Evolutionary conservation across 2,113 vertebrate genomes (phyloP).

Genomic region (Podiceps cristatus): DNA sequence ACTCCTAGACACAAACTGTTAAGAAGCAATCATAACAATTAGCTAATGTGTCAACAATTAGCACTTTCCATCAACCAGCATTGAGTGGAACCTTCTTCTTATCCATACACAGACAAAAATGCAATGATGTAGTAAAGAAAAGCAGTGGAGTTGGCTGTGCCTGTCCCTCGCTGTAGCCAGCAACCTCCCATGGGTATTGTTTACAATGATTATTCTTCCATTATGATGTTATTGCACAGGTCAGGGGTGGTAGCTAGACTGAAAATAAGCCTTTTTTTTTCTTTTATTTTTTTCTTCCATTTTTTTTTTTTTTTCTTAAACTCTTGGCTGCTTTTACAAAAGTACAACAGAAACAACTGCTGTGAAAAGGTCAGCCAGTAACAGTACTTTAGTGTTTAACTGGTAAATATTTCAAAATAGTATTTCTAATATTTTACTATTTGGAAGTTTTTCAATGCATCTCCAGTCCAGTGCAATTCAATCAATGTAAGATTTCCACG

Average conservation of each 20-base stretch:
- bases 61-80: constrained; percentile 80
- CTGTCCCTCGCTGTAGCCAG: constrained; percentile 70
- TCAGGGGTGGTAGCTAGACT: constrained; percentile 71
- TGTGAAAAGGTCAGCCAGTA: constrained; percentile 75
- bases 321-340: constrained; percentile 76
- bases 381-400: constrained; percentile 79
- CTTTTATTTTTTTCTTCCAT: too few species aligned
- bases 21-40: constrained; percentile 89
- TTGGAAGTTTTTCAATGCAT: constrained; percentile 79
- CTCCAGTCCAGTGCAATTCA: constrained; percentile 71
- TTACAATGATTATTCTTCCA: constrained; percentile 85
- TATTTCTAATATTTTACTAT: constrained; percentile 82
- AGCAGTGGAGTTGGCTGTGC: constrained; percentile 77
- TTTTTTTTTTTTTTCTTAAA: background rate
- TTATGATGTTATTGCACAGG: constrained; percentile 84
- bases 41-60: constrained; percentile 88
- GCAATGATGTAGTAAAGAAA: constrained; percentile 86
- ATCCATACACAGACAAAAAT: constrained; percentile 84
- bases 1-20: constrained; percentile 79
- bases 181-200: constrained; percentile 78
- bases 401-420: constrained; percentile 80
- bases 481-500: constrained; percentile 77
- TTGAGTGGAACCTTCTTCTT: constrained; percentile 83
- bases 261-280: constrained; percentile 73
- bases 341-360: constrained; percentile 71